Evolutionary conservation across 1,140 invertebrate genomes (phyloP).

Genomic region (Tetranychus urticae): DNA sequence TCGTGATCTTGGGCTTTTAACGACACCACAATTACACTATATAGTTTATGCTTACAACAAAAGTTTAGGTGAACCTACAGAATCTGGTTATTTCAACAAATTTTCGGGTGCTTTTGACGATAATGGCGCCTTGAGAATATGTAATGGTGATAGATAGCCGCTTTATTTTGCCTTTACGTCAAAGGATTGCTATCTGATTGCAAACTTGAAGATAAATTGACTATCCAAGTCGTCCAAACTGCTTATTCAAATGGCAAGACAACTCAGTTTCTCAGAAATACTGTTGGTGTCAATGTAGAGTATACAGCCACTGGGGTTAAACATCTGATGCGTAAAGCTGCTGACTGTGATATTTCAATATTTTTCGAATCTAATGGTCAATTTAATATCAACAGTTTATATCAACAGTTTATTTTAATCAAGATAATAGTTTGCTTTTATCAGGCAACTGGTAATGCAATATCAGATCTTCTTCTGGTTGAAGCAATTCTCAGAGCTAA

Average conservation of each 20-base stretch:
- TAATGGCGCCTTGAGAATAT: slow-evolving; percentile 36
- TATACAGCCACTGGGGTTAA: slow-evolving; percentile 93
- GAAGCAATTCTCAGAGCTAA: slow-evolving; percentile 62
- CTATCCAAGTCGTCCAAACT: slow-evolving; percentile 76
- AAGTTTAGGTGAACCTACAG: slow-evolving; percentile 40
- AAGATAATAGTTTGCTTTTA: not conserved
- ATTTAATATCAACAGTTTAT: slow-evolving; percentile 20
- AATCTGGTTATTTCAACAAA: slow-evolving; percentile 65
- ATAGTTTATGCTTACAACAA: slow-evolving; percentile 55
- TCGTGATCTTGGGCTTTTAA: slow-evolving; percentile 51
- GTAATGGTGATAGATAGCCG: slow-evolving; percentile 92
- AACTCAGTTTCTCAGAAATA: slow-evolving; percentile 63
- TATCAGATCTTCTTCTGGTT: slow-evolving; percentile 80
- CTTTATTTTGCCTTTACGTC: slow-evolving; percentile 51
- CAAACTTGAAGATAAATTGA: slow-evolving; percentile 32
- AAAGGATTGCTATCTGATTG: slow-evolving; percentile 43
- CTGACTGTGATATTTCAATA: slow-evolving; percentile 76
- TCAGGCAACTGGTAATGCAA: slow-evolving; percentile 81
- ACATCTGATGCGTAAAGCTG: slow-evolving; percentile 74
- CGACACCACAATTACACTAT: slow-evolving; percentile 79
- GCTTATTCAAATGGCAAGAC: slow-evolving; percentile 96
- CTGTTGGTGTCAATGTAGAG: slow-evolving; percentile 31
- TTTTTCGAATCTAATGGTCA: slow-evolving; percentile 99
- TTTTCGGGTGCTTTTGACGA: slow-evolving; percentile 41
- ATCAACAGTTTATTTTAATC: too few relatives aligned